Base-by-base conservation (phyloP, 2,888 invertebrate species). In the Camponotus fellah region DNA sequence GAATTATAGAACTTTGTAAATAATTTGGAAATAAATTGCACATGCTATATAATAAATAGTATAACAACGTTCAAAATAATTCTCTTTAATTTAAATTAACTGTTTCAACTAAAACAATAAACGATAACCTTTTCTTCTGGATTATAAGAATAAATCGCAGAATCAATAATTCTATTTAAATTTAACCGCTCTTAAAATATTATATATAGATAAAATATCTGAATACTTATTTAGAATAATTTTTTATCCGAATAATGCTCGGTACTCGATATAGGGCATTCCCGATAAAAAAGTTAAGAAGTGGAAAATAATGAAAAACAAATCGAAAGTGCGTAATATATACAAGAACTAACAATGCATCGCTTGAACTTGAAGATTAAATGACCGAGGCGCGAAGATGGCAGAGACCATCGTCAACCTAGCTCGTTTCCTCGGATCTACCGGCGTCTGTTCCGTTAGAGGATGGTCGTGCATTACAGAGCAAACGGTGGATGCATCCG, bases 331-430 rank as follows among this genome's bases (percentile, higher is more conserved):
- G 37, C 60, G 77, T 46, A 85, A 85, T 65, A 72, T 66, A 43
- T 49, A 74, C 65, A 77, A 26, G 43, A 17, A 65, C 21, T 43
- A 17, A 79, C 60, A 79, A 77, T 60, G 17, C 21, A 17, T 58
- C 69, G 43, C 46, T 40, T 58, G n/a, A 34, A 4, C 77, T 84
- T 80, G 82, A 88, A 83, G 83, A 82, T 86, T 88, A 87, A 88
- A 88, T 79, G 80, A 82, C 10, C 21, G 37, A n/a, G n/a, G 58
- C 14, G 72, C 49, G 37, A 64, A 53, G 34, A 43, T 81, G 64
- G 26, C 53, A 46, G 53, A 40, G 17, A 12, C 64, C 43, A 81
- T 49, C 53, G 53, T 53, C 62, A 80, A 66, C 71, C 32, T 14
- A 43, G 68, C 82, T 82, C 40, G 76, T 87, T 84, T 72, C 32